phyloP scores from a whole-genome alignment of 2,888 invertebrate species.

The Ectemnius cavifrons region DNA sequence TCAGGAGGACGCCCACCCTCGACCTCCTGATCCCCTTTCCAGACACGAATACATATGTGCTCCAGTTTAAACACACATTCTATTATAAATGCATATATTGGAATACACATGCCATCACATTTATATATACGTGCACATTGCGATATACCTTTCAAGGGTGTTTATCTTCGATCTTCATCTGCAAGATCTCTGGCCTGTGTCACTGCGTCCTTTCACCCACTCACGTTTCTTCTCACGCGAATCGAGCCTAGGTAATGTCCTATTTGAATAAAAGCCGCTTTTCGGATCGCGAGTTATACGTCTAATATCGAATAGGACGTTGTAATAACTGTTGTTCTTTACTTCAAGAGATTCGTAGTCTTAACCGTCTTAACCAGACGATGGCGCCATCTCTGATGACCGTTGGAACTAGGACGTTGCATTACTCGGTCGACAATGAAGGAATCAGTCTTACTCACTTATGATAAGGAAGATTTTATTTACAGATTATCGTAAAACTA shows the following conservation, averaged over 20 bases:
- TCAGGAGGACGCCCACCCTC: slow-evolving; percentile 30
- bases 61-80: not conserved
- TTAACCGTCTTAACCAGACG: not conserved
- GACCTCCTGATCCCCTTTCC: slow-evolving; percentile 42
- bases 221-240: not conserved
- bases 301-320: not conserved
- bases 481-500: no score
- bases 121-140: not conserved
- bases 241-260: not conserved
- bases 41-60: slow-evolving; percentile 2
- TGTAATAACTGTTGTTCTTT: not conserved
- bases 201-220: not conserved
- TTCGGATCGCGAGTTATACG: not conserved
- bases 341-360: not conserved
- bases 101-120: slow-evolving; percentile 1
- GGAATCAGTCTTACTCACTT: not conserved
- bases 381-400: slow-evolving; percentile 15
- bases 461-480: not conserved
- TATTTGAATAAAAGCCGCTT: not conserved
- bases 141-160: slow-evolving; percentile 18
- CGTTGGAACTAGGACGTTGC: not conserved
- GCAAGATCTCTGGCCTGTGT: slow-evolving; percentile 1
- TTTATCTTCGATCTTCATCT: slow-evolving; percentile 31
- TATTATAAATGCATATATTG: slow-evolving; percentile 8
- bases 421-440: not conserved